Evolutionary conservation across 2,888 invertebrate species (phyloP).

Genomic region (Heliconius ismenius): DNA sequence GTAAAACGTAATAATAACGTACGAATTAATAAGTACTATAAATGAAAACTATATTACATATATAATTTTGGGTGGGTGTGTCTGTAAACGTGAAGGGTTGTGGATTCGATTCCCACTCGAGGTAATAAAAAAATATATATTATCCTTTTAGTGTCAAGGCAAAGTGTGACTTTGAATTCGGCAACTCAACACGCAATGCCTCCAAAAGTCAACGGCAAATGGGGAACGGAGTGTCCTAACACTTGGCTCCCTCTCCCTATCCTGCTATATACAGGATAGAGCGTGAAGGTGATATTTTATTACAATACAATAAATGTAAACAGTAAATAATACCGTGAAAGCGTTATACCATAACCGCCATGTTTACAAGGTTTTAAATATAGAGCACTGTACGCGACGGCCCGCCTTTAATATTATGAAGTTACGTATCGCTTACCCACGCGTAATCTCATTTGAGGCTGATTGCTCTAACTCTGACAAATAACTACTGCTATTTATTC

Average conservation of each 20-base stretch:
- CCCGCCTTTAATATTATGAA: constrained; percentile 33
- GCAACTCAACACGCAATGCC: too few species aligned
- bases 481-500: constrained; percentile 28
- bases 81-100: too few species aligned
- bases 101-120: too few species aligned
- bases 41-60: neutral
- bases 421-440: constrained; percentile 45
- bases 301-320: neutral
- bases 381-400: constrained; percentile 28
- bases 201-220: too few species aligned
- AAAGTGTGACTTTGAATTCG: too few species aligned
- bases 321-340: neutral
- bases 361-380: constrained; percentile 29
- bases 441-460: constrained; percentile 50
- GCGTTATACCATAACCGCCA: constrained; percentile 8
- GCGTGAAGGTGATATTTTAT: neutral
- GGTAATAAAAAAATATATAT: too few species aligned
- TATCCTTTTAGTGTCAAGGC: too few species aligned
- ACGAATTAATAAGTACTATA: neutral
- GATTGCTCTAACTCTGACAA: constrained; percentile 44
- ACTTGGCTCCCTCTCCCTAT: too few species aligned
- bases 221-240: too few species aligned
- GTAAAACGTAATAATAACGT: neutral
- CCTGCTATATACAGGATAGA: too few species aligned
- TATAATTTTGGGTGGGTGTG: too few species aligned